A percentile compares a stretch with the other conserved stretches of the same genome.
Conservation (phyloP, 1,140 invertebrate genomes). For the Oscheius sp. region DNA sequence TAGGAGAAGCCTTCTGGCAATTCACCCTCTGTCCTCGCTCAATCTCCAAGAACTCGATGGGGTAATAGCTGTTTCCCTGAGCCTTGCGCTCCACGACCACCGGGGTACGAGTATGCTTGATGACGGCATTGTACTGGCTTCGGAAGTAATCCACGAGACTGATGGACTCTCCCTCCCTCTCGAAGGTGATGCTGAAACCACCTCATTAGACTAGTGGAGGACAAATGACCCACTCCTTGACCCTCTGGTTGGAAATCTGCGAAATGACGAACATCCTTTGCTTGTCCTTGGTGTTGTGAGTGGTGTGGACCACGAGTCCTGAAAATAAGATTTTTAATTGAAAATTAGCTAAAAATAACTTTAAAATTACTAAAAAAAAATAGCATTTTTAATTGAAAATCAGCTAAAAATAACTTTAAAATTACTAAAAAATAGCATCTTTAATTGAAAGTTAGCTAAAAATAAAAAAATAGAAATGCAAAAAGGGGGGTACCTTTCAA, state of each 20-base stretch:
- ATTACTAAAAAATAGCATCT: too few relatives aligned
- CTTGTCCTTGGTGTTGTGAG: slow-evolving; percentile 21
- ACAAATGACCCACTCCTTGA: slow-evolving; percentile 5
- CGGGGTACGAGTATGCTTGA: not conserved
- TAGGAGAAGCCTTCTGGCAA: not conserved
- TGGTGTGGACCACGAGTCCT: slow-evolving; percentile 24
- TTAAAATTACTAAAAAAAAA: too few relatives aligned
- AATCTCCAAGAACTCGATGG: slow-evolving; percentile 29
- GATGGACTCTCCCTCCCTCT: slow-evolving; percentile 7
- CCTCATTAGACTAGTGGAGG: too few relatives aligned
- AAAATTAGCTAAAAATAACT: too few relatives aligned
- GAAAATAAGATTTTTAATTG: too few relatives aligned
- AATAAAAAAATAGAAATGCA: too few relatives aligned
- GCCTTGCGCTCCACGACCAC: slow-evolving; percentile 6
- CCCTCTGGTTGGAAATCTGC: slow-evolving; percentile 7
- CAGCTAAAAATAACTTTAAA: too few relatives aligned
- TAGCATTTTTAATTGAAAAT: too few relatives aligned
- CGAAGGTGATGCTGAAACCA: slow-evolving; percentile 21
- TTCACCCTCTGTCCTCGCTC: slow-evolving; percentile 22
- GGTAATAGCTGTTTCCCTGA: not conserved
- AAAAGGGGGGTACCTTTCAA: too few relatives aligned
- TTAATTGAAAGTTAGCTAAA: too few relatives aligned
- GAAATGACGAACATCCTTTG: not conserved
- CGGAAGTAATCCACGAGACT: slow-evolving; percentile 12
- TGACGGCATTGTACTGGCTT: slow-evolving; percentile 23